Percentiles rank a stretch among this genome's conserved stretches.
phyloP scores from a whole-genome alignment of 1,140 invertebrate species.

The Asobara japonica region DNA sequence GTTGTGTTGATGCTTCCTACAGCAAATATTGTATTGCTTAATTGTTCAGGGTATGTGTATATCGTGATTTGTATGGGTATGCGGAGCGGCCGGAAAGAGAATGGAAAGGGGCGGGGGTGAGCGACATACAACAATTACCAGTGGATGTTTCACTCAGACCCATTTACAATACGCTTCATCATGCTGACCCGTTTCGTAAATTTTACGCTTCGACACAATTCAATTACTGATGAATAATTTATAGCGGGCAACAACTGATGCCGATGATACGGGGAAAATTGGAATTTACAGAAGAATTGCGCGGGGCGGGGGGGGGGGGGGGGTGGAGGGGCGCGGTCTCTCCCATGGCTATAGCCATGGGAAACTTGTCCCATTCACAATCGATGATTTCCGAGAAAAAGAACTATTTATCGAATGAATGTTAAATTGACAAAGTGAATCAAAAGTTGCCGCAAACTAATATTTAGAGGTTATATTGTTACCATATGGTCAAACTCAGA shows the following conservation, averaged over 20 bases:
- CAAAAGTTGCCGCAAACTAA: too few species aligned
- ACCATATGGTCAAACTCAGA: too few species aligned
- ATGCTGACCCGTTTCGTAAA: constrained; percentile 39
- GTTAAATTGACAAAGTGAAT: too few species aligned
- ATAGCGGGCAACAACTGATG: constrained; percentile 23
- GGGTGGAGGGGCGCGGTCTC: too few species aligned
- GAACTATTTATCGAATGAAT: too few species aligned
- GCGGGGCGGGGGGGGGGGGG: too few species aligned
- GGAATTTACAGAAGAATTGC: neutral
- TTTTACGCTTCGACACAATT: constrained; percentile 47
- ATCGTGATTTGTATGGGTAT: neutral
- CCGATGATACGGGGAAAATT: neutral
- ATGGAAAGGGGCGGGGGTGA: neutral
- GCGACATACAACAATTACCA: neutral
- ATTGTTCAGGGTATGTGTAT: constrained; percentile 23
- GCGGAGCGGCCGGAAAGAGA: neutral
- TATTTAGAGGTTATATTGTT: too few species aligned
- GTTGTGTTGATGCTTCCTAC: constrained; percentile 41
- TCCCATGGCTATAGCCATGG: too few species aligned
- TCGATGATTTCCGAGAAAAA: too few species aligned
- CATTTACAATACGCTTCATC: neutral
- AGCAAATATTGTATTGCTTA: constrained; percentile 36
- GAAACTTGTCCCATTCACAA: too few species aligned
- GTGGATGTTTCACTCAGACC: neutral
- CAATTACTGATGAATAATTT: constrained; percentile 53